Evolutionary conservation across 1,140 invertebrate genomes (phyloP).

Genomic region (Hyphantria cunea): DNA sequence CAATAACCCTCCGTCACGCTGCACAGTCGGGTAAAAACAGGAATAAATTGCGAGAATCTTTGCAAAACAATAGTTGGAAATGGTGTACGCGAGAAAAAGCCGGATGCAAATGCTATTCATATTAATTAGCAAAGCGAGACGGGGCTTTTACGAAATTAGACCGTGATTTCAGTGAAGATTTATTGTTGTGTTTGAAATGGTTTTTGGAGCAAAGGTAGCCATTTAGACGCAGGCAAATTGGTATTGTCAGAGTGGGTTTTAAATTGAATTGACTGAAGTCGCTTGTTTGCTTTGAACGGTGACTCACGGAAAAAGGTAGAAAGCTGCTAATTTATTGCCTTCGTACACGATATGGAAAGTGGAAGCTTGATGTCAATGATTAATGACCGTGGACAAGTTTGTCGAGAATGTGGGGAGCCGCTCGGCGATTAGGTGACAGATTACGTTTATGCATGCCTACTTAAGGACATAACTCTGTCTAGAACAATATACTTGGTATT

Average conservation of each 20-base stretch:
- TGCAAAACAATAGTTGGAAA: constrained; percentile 81
- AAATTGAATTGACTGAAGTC: constrained; percentile 71
- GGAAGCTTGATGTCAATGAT: constrained; percentile 35
- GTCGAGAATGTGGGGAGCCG: neutral
- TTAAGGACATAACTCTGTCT: neutral
- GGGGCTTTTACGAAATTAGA: constrained; percentile 81
- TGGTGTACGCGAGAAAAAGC: constrained; percentile 80
- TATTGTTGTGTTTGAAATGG: constrained; percentile 80
- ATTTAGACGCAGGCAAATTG: constrained; percentile 74
- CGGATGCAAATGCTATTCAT: constrained; percentile 81
- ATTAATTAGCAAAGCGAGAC: constrained; percentile 82
- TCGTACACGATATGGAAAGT: constrained; percentile 34
- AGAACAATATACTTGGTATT: no score
- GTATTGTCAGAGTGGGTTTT: constrained; percentile 67
- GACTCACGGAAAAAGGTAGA: constrained; percentile 40
- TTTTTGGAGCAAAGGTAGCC: constrained; percentile 77
- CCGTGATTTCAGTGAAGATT: constrained; percentile 80
- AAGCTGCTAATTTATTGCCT: constrained; percentile 45
- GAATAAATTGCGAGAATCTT: constrained; percentile 80
- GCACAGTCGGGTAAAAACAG: constrained; percentile 72
- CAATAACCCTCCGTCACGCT: constrained; percentile 61
- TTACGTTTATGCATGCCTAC: neutral
- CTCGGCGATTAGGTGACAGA: constrained; percentile 6
- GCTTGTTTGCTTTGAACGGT: constrained; percentile 54
- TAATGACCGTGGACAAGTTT: constrained; percentile 24